Base-by-base conservation (phyloP, 2,888 invertebrate genomes). In the Pachliopta kotzebuea region DNA sequence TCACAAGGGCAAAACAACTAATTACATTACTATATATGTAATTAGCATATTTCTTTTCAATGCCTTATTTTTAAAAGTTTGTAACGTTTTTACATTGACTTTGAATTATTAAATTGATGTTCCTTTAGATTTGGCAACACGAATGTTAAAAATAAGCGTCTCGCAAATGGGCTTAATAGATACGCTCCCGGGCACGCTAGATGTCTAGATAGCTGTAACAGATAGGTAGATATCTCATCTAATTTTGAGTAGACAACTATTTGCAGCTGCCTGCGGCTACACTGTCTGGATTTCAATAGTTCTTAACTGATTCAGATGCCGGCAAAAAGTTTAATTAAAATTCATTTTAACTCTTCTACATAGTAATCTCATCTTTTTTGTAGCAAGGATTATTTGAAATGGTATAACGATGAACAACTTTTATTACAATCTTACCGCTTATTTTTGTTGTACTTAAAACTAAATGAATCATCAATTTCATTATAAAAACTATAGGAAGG, bases 301-400 rank as follows among this genome's bases (percentile, higher is more conserved):
- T 55, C 56, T 57, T 54, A 23, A 45, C 60, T 60, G 65, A 65
- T 21, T 65, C 60, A 61, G 53, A 61, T 52, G 37, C 24, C 4
- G n/a, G 29, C 31, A 65, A 65, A 65, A 60, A 61, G 45, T 53
- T 49, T 31, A 69, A 71, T 66, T 70, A 71, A 69, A 17, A 29
- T 59, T 31, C 54, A 23, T 49, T 49, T 49, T 9, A 14, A 21
- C 8, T 58, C 24, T 26, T 24, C 45, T 26, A n/a, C 23, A 20
- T 17, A 21, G 20, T 2, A 49, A 49, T n/a, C 8, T 49, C 2
- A 49, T 20, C 8, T n/a, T 49, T 49, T 49, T 49, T 49, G 49
- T 49, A 20, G 7, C 20, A 8, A n/a, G 20, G 20, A 49, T 20
- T n/a, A 49, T 49, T 49, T 49, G 1, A 20, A 20, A 8, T n/a